Evolutionary conservation across 2,113 vertebrate genomes (phyloP), one percentile per base, ranked within the genome.

Genomic region (Boulengerochromis microlepis): DNA sequence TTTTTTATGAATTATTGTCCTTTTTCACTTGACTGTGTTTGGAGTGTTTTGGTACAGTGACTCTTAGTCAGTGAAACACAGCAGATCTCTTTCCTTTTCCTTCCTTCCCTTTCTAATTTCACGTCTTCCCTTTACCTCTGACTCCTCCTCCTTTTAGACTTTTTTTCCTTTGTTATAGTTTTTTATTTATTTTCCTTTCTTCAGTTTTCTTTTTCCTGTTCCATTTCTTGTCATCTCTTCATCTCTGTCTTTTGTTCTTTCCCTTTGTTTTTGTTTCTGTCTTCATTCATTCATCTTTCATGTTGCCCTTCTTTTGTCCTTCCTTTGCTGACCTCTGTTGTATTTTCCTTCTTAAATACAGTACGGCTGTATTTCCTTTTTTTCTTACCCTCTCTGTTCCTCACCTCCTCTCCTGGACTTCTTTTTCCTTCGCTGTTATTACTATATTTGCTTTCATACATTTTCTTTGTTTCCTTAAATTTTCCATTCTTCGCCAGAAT

Each of bases 21-120:
- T 82, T 82, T 88, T 88, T 91, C 82, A 90, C 81, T 80, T 84
- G 6, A 59, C 86, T 81, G 61, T 87, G 82, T 78, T 76, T 15
- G 4, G 31, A 52, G 76, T 52, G 84, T 80, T 85, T 89, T 9
- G 84, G 59, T 53, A 18, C 78, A 61, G 6, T 64, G 84, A 84
- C 88, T 89, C 86, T 33, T 69, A 45, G 50, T 52, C 89, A 87
- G 87, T 93, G 90, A 90, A 85, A 89, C 26, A 11, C 26, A 64
- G 38, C 80, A 53, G 33, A 90, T 74, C 38, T 87, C 85, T 86
- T 86, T 45, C 15, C 40, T 47, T 74, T 74, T 45, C 22, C 38
- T 45, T 45, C 9, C 13, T 31, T 52, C 8, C 6, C 1, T 31
- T 10, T 78, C 18, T 2, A 47, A 29, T n/a, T 59, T 82, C 10